Conservation (phyloP, 2,888 invertebrate genomes). For the Scelioninae gen. 1 region DNA sequence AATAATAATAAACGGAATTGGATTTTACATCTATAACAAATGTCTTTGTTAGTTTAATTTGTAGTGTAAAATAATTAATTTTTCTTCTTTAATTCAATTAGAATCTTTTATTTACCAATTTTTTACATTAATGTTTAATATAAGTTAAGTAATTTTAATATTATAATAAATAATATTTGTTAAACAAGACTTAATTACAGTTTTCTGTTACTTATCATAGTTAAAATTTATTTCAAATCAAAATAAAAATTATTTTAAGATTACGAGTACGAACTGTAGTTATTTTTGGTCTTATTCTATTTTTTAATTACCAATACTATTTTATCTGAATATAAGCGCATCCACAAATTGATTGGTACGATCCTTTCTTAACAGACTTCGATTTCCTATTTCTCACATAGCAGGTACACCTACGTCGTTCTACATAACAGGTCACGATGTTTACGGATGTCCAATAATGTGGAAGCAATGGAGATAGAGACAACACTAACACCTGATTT, state of each 20-base stretch:
- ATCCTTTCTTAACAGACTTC: slow-evolving; percentile 52
- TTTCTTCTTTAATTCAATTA: too few species aligned
- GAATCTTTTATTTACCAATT: too few species aligned
- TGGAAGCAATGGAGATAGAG: slow-evolving; percentile 55
- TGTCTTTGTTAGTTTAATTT: too few species aligned
- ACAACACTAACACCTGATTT: slow-evolving; percentile 23
- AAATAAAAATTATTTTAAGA: background rate
- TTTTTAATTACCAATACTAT: slow-evolving; percentile 27
- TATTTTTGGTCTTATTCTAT: slow-evolving; percentile 19
- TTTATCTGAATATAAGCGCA: slow-evolving; percentile 23
- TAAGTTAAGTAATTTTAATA: too few species aligned
- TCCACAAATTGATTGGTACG: slow-evolving; percentile 33
- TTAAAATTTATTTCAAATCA: background rate
- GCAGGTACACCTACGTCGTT: slow-evolving; percentile 45
- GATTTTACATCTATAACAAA: too few species aligned
- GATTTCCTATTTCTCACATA: slow-evolving; percentile 47
- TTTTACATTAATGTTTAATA: too few species aligned
- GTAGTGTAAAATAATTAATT: too few species aligned
- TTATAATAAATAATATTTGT: too few species aligned
- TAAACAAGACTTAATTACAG: too few species aligned
- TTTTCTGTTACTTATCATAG: background rate
- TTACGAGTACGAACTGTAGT: slow-evolving; percentile 7
- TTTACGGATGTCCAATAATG: slow-evolving; percentile 65
- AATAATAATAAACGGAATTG: too few species aligned
- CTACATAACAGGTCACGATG: slow-evolving; percentile 61